These are phyloP conservation scores for Drosophila ambigua DNA, from an alignment of 1,140 invertebrate genomes.

Conservation along the genomic window DNA sequence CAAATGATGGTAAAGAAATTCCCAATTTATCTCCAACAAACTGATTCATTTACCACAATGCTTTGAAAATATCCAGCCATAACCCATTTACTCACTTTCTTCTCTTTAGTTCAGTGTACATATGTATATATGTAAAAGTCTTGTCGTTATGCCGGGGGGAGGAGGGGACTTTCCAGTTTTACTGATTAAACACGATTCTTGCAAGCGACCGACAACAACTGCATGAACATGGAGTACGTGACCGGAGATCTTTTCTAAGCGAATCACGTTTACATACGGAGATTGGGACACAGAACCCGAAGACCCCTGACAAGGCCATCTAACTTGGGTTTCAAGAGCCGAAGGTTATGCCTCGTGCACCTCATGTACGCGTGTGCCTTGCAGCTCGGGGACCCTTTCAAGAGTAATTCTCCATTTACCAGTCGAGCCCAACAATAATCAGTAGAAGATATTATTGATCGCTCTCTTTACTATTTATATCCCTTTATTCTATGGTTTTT, in stretches of 20 bases:
- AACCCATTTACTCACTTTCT: slow-evolving; percentile 41
- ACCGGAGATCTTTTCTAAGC: slow-evolving; percentile 48
- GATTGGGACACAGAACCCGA: slow-evolving; percentile 30
- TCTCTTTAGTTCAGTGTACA: slow-evolving; percentile 12
- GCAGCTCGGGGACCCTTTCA: too few species aligned
- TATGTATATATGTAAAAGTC: not conserved
- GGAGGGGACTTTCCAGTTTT: slow-evolving; percentile 25
- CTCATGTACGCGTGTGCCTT: too few species aligned
- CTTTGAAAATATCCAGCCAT: not conserved
- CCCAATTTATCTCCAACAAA: not conserved
- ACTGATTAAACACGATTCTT: slow-evolving; percentile 70
- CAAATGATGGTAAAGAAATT: slow-evolving; percentile 18
- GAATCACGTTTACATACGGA: slow-evolving; percentile 60
- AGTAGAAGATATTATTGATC: not conserved
- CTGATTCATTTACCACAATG: slow-evolving; percentile 9
- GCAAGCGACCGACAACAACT: slow-evolving; percentile 22
- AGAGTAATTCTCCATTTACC: too few species aligned
- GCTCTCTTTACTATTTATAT: too few species aligned
- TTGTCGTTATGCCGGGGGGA: slow-evolving; percentile 7
- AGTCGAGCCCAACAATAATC: not conserved
- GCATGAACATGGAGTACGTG: slow-evolving; percentile 56
- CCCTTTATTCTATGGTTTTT: not conserved
- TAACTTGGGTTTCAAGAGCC: slow-evolving; percentile 11
- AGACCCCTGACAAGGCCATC: slow-evolving; percentile 56
- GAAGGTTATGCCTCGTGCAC: not conserved